Conservation (phyloP, 2,113 vertebrate genomes). For the Gobio gobio region DNA sequence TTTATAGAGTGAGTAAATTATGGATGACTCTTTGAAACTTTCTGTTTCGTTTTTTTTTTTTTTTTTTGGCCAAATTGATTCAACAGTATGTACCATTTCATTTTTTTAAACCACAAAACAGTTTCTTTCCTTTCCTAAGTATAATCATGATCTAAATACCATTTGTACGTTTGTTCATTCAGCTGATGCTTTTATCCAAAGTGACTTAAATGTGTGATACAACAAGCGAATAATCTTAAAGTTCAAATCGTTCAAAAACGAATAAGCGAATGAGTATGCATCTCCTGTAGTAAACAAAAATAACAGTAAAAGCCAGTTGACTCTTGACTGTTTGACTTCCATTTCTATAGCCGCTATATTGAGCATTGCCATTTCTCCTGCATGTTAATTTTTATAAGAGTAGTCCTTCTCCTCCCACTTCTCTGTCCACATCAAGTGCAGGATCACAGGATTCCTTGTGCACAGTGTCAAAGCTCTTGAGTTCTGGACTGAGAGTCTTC, state of each 20-base stretch:
- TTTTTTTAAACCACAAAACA: too few relatives aligned
- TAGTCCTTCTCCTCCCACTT: neutral
- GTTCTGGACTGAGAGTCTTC: constrained; percentile 29
- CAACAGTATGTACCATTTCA: too few relatives aligned
- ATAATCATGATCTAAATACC: neutral
- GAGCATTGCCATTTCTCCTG: neutral
- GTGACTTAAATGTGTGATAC: neutral
- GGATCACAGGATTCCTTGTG: too few relatives aligned
- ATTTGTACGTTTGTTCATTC: neutral
- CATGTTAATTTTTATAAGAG: neutral
- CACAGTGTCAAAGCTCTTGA: neutral
- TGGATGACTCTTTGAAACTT: too few relatives aligned
- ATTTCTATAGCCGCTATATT: neutral
- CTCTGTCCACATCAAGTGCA: neutral
- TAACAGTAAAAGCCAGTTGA: neutral
- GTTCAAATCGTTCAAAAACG: neutral
- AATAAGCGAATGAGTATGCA: neutral
- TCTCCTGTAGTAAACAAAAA: neutral
- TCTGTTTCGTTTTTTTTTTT: too few relatives aligned
- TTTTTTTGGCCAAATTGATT: too few relatives aligned
- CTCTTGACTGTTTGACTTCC: neutral
- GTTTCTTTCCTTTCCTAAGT: too few relatives aligned
- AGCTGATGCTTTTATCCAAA: neutral
- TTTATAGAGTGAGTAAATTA: neutral
- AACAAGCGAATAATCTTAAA: neutral